Percentiles rank a stretch among this genome's conserved stretches.
Evolutionary conservation across 1,140 invertebrate genomes (phyloP).

Genomic region (Drepana arcuata): DNA sequence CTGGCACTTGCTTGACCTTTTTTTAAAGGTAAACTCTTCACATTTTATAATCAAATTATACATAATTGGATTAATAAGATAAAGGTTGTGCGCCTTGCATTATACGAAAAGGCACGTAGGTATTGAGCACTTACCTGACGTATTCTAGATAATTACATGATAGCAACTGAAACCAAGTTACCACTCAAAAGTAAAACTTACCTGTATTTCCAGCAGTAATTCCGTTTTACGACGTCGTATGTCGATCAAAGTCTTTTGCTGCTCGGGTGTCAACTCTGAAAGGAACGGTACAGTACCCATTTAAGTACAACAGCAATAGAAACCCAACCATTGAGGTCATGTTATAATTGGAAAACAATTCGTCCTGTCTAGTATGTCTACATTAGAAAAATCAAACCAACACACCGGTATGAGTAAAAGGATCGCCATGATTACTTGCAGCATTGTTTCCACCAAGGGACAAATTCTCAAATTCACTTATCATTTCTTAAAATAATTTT

Average conservation of each 20-base stretch:
- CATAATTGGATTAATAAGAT: no score
- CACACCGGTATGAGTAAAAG: constrained; percentile 60
- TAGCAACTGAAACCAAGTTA: no score
- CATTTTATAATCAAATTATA: no score
- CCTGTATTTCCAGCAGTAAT: constrained; percentile 93
- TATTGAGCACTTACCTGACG: no score
- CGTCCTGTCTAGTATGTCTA: constrained; percentile 26
- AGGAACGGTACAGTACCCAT: constrained; percentile 41
- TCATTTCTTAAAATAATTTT: constrained; percentile 59
- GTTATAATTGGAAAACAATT: constrained; percentile 36
- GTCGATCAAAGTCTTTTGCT: constrained; percentile 91
- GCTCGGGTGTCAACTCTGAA: constrained; percentile 92
- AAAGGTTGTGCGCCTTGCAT: no score
- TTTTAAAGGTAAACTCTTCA: no score
- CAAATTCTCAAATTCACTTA: constrained; percentile 71
- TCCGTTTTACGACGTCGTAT: constrained; percentile 92
- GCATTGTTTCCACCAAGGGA: constrained; percentile 65
- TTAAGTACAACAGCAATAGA: constrained; percentile 19
- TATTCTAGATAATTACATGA: no score
- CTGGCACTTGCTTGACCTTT: no score
- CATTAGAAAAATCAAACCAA: background rate
- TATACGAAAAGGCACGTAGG: no score
- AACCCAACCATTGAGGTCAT: constrained; percentile 58
- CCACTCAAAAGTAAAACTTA: no score
- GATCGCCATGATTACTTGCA: constrained; percentile 63